These are phyloP conservation scores for Cinclus cinclus DNA, from an alignment of 2,113 vertebrate genomes.

Conservation along the genomic window DNA sequence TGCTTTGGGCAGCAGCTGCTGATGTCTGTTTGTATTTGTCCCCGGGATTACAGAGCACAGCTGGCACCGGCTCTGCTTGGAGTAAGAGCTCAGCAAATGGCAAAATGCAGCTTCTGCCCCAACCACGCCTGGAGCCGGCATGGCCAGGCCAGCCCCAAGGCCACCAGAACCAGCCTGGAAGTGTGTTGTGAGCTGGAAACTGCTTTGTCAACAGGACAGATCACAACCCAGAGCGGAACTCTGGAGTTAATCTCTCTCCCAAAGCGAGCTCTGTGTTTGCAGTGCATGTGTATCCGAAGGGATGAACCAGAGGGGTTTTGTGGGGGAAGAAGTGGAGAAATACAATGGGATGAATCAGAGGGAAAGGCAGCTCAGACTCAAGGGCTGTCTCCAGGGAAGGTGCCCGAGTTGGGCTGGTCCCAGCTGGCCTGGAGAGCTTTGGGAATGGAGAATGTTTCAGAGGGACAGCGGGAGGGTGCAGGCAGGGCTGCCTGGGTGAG, in stretches of 20 bases:
- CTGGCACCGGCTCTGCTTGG: not conserved
- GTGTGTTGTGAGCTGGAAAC: not conserved
- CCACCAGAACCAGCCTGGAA: not conserved
- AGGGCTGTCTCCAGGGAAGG: not conserved
- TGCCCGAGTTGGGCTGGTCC: not conserved
- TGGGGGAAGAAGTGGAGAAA: not conserved
- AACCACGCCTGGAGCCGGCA: rapidly evolving
- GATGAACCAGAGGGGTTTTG: not conserved
- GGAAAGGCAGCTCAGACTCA: not conserved
- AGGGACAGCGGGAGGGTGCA: not conserved
- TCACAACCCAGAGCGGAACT: not conserved
- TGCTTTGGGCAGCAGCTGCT: not conserved
- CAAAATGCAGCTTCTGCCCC: not conserved
- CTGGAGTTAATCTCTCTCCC: not conserved
- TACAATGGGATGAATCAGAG: not conserved
- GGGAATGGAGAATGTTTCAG: not conserved
- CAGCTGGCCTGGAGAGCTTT: not conserved
- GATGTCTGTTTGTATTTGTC: not conserved
- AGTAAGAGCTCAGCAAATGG: not conserved
- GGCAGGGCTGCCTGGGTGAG: not conserved
- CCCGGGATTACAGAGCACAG: not conserved
- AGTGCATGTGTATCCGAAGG: not conserved
- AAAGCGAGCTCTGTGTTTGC: not conserved
- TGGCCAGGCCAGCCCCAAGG: not conserved
- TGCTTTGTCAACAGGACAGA: not conserved